A percentile compares a stretch with the other conserved stretches of the same genome.
phyloP scores from a whole-genome alignment of 2,888 invertebrate species.

The Cryptops parisi region DNA sequence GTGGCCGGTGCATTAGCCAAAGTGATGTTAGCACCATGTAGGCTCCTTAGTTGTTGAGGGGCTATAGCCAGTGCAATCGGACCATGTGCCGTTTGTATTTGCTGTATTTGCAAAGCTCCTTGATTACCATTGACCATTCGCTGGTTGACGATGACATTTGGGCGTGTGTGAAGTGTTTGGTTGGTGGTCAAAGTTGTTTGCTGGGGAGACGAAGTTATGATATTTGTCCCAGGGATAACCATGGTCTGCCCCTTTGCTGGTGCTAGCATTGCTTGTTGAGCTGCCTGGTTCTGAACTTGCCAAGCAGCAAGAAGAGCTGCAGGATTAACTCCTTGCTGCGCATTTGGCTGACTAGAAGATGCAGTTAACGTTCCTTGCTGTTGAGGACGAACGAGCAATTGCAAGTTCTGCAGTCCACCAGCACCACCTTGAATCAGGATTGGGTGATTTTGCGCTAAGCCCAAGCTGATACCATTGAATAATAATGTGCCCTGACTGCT shows the following conservation, averaged over 20 bases:
- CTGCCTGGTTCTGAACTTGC: constrained; percentile 18
- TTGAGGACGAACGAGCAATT: constrained; percentile 16
- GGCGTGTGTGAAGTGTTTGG: neutral
- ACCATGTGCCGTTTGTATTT: constrained; percentile 37
- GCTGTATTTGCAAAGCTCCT: constrained; percentile 34
- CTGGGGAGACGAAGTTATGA: neutral
- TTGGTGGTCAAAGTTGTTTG: constrained; percentile 2
- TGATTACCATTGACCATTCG: constrained; percentile 20
- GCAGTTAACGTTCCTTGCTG: constrained; percentile 10
- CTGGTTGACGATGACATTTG: constrained; percentile 14
- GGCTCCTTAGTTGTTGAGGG: constrained; percentile 19
- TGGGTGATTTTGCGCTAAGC: constrained; percentile 17
- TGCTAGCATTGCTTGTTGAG: constrained; percentile 21
- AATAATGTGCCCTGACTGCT: constrained; percentile 15
- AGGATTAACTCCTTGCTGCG: constrained; percentile 10
- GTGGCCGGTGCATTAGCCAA: neutral
- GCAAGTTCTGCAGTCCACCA: constrained; percentile 17
- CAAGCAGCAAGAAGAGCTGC: constrained; percentile 16
- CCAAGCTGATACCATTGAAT: constrained; percentile 16
- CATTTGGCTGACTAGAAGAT: constrained; percentile 14
- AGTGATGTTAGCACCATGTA: constrained; percentile 3
- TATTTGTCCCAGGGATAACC: constrained; percentile 18
- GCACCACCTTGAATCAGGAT: constrained; percentile 14
- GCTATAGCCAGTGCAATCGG: constrained; percentile 35
- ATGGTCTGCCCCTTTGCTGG: constrained; percentile 20